Evolutionary conservation across 2,888 invertebrate species (phyloP).

Genomic region (Adelognathus sp.): DNA sequence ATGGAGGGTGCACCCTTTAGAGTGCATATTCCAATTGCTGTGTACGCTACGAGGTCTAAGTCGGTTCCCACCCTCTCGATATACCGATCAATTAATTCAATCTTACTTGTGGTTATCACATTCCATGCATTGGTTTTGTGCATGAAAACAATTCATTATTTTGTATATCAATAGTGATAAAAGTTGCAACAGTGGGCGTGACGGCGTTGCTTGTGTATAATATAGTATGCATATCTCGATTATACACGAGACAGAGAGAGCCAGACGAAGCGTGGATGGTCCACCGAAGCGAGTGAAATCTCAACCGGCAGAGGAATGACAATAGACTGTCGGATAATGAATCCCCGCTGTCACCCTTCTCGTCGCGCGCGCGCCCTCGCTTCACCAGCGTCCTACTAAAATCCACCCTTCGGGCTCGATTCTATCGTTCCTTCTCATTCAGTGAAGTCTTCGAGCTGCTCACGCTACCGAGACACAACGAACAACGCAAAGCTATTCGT

Average conservation of each 20-base stretch:
- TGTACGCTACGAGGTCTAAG: too few species aligned
- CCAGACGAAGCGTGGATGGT: conserved; percentile 41
- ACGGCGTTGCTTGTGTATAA: too few species aligned
- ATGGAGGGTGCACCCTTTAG: too few species aligned
- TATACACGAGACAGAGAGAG: too few species aligned
- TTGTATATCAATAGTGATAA: too few species aligned
- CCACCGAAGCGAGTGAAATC: conserved; percentile 71
- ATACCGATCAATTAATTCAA: too few species aligned
- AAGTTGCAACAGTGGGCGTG: too few species aligned
- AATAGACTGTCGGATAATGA: conserved; percentile 79
- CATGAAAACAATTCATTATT: not conserved
- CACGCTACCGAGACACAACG: conserved; percentile 25
- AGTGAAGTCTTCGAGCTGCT: conserved; percentile 55
- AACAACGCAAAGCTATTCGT: conserved; percentile 6
- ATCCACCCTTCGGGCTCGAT: conserved; percentile 67
- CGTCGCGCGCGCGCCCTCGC: conserved; percentile 41
- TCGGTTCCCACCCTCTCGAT: too few species aligned
- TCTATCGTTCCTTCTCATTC: conserved; percentile 11
- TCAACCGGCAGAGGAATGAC: conserved; percentile 77
- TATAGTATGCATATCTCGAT: conserved; percentile 31
- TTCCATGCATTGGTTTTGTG: not conserved
- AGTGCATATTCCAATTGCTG: too few species aligned
- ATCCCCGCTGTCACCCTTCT: conserved; percentile 73
- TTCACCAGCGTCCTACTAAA: conserved; percentile 70
- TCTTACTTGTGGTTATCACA: too few species aligned